Evolutionary conservation across 2,797 vertebrate species (phyloP), one percentile per base, ranked within the genome.

Genomic region (Coregonus ussuriensis): DNA sequence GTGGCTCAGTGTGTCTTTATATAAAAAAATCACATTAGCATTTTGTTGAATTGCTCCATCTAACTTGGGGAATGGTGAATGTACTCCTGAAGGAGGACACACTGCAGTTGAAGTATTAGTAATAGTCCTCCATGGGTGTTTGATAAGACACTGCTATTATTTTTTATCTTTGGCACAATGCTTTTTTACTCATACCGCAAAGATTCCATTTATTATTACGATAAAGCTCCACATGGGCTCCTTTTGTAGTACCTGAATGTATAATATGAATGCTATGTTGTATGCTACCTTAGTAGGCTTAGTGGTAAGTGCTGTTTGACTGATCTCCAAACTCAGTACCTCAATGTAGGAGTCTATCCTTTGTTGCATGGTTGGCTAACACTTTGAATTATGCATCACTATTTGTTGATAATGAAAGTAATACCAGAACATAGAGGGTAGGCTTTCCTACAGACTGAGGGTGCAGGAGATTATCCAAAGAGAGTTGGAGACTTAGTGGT

Each of bases 1-100:
- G 31, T 66, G 78, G 72, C 66, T 87, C 70, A 83, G 83, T 78
- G 82, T 81, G 81, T 86, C 62, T 54, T 66, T 16, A 35, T 14
- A 54, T n/a, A 9, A 86, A 85, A 85, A 88, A 89, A 83, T 70
- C 87, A 84, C 86, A 86, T 81, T 86, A 80, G 85, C 84, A 75
- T 76, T 88, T 80, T 89, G 90, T 90, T 89, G 81, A 91, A 88
- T 88, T 83, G 89, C 88, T 89, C 89, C 89, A 85, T 90, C 88
- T 91, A 84, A 86, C 86, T 74, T 88, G 76, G 86, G 81, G 71
- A 85, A 79, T 85, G 79, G 82, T 37, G 84, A 81, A 74, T 81
- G 16, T 89, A 83, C 88, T 86, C 87, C 87, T 88, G 79, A 88
- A 90, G 86, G 86, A 87, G 88, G 76, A 86, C 3, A 9, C 88